Conservation (phyloP, 2,113 vertebrate genomes). For the Spizaetus ornatus region DNA sequence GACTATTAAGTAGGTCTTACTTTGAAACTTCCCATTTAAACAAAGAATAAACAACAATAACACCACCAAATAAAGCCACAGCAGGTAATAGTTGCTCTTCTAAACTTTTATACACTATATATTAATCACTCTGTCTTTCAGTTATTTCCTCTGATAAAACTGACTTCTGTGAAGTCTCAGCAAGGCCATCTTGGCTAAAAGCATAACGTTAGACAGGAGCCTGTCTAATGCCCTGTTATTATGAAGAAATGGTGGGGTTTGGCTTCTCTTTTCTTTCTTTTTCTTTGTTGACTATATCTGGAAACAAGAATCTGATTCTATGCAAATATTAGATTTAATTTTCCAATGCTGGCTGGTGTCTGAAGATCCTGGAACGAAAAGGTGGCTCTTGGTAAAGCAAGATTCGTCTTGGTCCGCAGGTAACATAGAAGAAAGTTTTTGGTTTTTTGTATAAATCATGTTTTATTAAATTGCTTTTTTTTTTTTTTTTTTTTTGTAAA, state of each 20-base stretch:
- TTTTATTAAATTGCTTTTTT: conserved; percentile 63
- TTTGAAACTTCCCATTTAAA: conserved; percentile 81
- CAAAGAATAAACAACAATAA: conserved; percentile 84
- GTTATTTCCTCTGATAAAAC: conserved; percentile 83
- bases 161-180: conserved; percentile 76
- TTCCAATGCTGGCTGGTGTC: conserved; percentile 62
- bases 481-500: conserved; percentile 70
- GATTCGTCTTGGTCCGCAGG: conserved; percentile 68
- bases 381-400: conserved; percentile 64
- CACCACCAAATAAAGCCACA: conserved; percentile 91
- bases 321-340: conserved; percentile 32
- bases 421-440: conserved; percentile 69
- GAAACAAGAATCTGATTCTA: conserved; percentile 54
- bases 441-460: conserved; percentile 55
- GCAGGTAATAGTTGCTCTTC: conserved; percentile 87
- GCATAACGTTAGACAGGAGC: conserved; percentile 52
- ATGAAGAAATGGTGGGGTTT: conserved; percentile 56
- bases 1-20: conserved; percentile 78
- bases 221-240: conserved; percentile 68
- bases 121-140: conserved; percentile 84
- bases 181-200: conserved; percentile 77
- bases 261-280: conserved; percentile 21
- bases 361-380: conserved; percentile 65
- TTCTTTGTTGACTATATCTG: conserved; percentile 19
- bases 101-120: conserved; percentile 85